Percentiles rank a stretch among this genome's conserved stretches.
These are phyloP conservation scores for Ormyrus nitidulus DNA, from an alignment of 2,888 invertebrate species.

Conservation along the genomic window DNA sequence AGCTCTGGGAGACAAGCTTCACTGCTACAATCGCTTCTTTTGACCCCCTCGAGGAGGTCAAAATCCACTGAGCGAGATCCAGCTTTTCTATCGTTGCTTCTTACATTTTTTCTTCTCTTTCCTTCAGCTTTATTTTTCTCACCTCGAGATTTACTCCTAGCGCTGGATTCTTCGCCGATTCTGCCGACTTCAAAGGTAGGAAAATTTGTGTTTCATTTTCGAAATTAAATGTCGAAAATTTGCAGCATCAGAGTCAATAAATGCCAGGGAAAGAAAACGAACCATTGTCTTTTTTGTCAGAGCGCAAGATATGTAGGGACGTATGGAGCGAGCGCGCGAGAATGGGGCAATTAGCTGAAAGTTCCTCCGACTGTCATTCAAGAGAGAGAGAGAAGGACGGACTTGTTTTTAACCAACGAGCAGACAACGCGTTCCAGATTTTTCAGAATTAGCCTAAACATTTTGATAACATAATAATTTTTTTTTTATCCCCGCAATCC, in stretches of 20 bases:
- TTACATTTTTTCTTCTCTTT: no score
- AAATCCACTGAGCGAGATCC: not conserved
- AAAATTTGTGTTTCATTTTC: no score
- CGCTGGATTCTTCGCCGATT: no score
- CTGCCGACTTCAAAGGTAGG: no score
- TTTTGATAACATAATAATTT: not conserved
- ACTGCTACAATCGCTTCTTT: slow-evolving; percentile 56
- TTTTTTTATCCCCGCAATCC: not conserved
- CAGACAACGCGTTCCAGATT: not conserved
- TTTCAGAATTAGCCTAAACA: no score
- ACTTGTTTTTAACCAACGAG: not conserved
- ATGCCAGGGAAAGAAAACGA: slow-evolving; percentile 19
- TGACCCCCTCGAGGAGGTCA: slow-evolving; percentile 16
- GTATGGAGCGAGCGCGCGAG: slow-evolving; percentile 15
- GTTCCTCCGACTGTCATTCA: slow-evolving; percentile 26
- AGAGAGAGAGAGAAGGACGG: slow-evolving; percentile 18
- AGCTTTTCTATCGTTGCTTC: no score
- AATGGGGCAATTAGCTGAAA: slow-evolving; percentile 40
- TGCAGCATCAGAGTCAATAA: slow-evolving; percentile 20
- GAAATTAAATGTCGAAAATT: no score
- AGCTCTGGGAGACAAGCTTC: slow-evolving; percentile 55
- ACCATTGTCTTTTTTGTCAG: slow-evolving; percentile 41
- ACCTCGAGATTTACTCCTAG: no score
- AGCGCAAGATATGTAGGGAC: slow-evolving; percentile 19
- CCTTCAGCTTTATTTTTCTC: no score